A percentile compares a stretch with the other conserved stretches of the same genome.
Evolutionary conservation across 2,888 invertebrate species (phyloP).

Genomic region (Diplolepis rosae): DNA sequence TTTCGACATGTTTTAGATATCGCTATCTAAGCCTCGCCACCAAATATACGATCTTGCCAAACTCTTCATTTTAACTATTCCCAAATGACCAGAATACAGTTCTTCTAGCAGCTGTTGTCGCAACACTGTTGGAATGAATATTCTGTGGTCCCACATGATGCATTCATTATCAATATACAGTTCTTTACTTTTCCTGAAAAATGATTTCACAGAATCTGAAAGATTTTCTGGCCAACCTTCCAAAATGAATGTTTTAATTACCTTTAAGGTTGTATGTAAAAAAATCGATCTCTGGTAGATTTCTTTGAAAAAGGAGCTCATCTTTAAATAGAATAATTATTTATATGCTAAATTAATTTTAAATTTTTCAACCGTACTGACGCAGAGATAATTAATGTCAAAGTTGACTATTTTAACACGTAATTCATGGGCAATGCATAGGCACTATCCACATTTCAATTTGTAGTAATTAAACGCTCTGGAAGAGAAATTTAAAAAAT

Average conservation of each 20-base stretch:
- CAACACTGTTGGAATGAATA: conserved; percentile 32
- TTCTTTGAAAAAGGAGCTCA: too few relatives aligned
- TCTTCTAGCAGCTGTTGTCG: conserved; percentile 42
- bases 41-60: conserved; percentile 51
- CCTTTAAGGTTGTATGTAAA: too few relatives aligned
- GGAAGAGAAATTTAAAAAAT: too few relatives aligned
- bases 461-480: too few relatives aligned
- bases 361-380: too few relatives aligned
- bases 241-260: not conserved
- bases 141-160: conserved; percentile 27
- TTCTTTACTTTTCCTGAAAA: not conserved
- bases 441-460: too few relatives aligned
- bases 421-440: too few relatives aligned
- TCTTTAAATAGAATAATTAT: too few relatives aligned
- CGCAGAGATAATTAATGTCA: too few relatives aligned
- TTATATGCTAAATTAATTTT: too few relatives aligned
- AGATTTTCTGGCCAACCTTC: conserved; percentile 17
- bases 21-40: conserved; percentile 49
- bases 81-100: conserved; percentile 49
- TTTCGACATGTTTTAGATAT: conserved; percentile 39
- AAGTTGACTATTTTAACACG: too few relatives aligned
- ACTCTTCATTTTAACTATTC: conserved; percentile 52
- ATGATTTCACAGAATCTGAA: not conserved
- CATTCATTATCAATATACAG: conserved; percentile 32
- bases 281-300: too few relatives aligned